A percentile compares a stretch with the other conserved stretches of the same genome.
phyloP scores from a whole-genome alignment of 2,797 vertebrate species.

The Toxotes lorentzi region DNA sequence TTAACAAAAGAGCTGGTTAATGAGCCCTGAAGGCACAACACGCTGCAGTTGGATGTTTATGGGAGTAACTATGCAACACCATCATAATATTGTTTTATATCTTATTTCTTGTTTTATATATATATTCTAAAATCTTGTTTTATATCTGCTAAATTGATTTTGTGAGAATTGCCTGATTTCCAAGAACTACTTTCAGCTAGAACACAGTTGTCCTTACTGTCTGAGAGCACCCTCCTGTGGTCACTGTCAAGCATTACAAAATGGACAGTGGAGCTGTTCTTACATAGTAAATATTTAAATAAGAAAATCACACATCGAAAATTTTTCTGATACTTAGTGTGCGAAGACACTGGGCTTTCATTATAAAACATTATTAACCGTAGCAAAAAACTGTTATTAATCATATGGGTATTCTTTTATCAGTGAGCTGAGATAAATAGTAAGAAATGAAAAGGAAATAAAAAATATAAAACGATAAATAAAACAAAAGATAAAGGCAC shows the following conservation, averaged over 20 bases:
- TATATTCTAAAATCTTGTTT: too few relatives aligned
- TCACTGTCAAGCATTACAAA: constrained; percentile 27
- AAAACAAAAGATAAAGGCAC: neutral
- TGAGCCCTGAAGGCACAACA: neutral
- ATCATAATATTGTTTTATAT: neutral
- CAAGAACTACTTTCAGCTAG: neutral
- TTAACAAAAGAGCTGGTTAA: neutral
- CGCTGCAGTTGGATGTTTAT: neutral
- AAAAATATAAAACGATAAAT: neutral
- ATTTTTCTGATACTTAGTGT: neutral
- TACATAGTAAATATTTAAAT: neutral
- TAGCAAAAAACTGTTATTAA: neutral
- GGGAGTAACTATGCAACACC: neutral
- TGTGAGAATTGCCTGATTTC: neutral
- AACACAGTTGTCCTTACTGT: neutral
- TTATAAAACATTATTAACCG: neutral
- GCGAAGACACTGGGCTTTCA: neutral
- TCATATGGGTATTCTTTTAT: neutral
- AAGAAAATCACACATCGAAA: neutral
- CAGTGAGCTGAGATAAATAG: neutral
- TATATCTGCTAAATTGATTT: neutral
- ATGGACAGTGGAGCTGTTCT: neutral
- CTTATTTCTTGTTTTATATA: neutral
- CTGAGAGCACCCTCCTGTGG: constrained; percentile 47
- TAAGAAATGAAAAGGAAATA: neutral